These are phyloP conservation scores for Megaceryle torquata DNA, from an alignment of 2,113 vertebrate species.

Conservation along the genomic window DNA sequence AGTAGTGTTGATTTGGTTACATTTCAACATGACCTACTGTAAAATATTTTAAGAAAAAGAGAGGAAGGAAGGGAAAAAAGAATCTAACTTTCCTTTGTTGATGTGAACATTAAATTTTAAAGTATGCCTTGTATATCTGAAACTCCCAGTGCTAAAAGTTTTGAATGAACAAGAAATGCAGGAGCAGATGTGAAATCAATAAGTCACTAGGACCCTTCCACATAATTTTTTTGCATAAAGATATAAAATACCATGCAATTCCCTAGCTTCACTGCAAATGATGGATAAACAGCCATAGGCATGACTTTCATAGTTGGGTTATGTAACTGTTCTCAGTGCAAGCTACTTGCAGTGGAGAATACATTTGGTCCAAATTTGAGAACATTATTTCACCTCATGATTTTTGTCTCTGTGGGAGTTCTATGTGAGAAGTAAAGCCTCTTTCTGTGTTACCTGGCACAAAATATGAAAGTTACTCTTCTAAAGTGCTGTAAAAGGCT, in stretches of 20 bases:
- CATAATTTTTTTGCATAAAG: not conserved
- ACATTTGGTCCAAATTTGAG: conserved; percentile 22
- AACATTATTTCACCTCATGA: conserved; percentile 48
- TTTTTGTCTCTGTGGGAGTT: conserved; percentile 52
- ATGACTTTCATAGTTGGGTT: conserved; percentile 24
- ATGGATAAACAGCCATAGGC: conserved; percentile 36
- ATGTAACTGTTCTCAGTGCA: not conserved
- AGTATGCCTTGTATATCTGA: not conserved
- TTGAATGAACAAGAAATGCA: not conserved
- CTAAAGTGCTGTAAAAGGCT: conserved; percentile 8
- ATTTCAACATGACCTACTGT: conserved; percentile 51
- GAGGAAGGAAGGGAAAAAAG: not conserved
- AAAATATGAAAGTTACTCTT: conserved; percentile 32
- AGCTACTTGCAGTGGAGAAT: conserved; percentile 3
- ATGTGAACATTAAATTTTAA: not conserved
- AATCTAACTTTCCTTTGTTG: not conserved
- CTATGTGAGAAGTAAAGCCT: conserved; percentile 28
- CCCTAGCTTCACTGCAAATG: not conserved
- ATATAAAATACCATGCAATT: not conserved
- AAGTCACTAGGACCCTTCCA: conserved; percentile 5
- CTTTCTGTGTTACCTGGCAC: conserved; percentile 53
- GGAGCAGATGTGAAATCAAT: not conserved
- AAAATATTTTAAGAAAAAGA: conserved; percentile 51
- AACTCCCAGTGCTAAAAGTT: not conserved
- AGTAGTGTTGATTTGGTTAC: conserved; percentile 37